Evolutionary conservation across 2,113 vertebrate species (phyloP).

Genomic region (Ancistrus triradiatus): DNA sequence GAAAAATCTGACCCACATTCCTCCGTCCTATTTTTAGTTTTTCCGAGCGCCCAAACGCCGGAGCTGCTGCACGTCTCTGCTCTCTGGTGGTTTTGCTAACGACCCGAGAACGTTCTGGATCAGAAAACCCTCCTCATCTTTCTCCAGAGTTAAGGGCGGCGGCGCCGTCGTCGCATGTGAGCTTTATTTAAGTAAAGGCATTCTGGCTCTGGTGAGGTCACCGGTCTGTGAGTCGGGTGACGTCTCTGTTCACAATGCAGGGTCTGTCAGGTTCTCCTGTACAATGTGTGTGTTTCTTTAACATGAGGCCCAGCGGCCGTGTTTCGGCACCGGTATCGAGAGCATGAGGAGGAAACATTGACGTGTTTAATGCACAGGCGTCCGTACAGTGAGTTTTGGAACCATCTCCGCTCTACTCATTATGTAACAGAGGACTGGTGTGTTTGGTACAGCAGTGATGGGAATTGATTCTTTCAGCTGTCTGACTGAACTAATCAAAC

Average conservation of each 20-base stretch:
- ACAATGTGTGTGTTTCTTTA: not conserved
- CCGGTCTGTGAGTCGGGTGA: not conserved
- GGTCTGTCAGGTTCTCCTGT: not conserved
- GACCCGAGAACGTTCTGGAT: not conserved
- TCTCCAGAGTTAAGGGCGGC: not conserved
- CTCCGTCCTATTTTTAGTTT: too few relatives aligned
- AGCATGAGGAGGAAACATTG: too few relatives aligned
- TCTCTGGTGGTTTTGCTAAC: not conserved
- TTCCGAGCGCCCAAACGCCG: too few relatives aligned
- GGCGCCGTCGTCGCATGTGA: not conserved
- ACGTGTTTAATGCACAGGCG: not conserved
- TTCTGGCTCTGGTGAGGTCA: slow-evolving; percentile 1
- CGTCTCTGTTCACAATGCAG: not conserved
- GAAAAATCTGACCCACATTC: not conserved
- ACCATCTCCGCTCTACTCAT: not conserved
- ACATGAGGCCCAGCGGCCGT: not conserved
- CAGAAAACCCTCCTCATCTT: not conserved
- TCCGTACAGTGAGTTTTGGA: too few relatives aligned
- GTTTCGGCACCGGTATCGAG: not conserved
- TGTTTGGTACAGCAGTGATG: not conserved
- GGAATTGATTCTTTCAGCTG: not conserved
- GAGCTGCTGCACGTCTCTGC: not conserved
- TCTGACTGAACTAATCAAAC: too few relatives aligned
- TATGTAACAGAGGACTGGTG: not conserved
- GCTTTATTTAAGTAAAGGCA: slow-evolving; percentile 7